A percentile compares a stretch with the other conserved stretches of the same genome.
Conservation (phyloP, 2,888 invertebrate genomes). For the Andrena fulva region DNA sequence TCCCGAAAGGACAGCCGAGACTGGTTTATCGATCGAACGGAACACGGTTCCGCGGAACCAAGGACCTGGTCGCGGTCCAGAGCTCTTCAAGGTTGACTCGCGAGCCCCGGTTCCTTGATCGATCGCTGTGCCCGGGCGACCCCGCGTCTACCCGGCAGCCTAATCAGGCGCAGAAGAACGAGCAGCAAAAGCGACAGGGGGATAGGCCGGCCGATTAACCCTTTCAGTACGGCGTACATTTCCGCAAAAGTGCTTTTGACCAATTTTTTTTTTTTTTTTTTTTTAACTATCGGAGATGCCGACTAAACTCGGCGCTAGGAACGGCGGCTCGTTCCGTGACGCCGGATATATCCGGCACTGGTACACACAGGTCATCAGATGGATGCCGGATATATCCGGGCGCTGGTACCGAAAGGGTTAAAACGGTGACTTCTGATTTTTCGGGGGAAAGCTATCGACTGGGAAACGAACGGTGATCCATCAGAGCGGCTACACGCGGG, state of each 20-base stretch:
- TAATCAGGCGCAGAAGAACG: neutral
- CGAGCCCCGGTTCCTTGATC: neutral
- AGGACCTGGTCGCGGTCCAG: slow-evolving; percentile 4
- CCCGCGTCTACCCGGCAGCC: neutral
- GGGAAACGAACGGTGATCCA: neutral
- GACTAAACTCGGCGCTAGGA: too few species aligned
- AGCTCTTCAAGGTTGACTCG: neutral
- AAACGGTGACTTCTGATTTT: slow-evolving; percentile 31
- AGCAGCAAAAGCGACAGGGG: neutral
- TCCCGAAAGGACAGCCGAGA: slow-evolving; percentile 49
- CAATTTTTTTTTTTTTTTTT: too few species aligned
- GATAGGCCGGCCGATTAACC: neutral
- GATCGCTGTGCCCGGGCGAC: neutral
- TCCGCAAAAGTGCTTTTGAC: too few species aligned
- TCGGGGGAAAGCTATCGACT: neutral
- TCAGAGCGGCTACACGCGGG: neutral
- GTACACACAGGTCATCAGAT: too few species aligned
- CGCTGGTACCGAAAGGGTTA: too few species aligned
- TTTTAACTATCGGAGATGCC: too few species aligned
- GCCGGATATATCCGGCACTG: too few species aligned
- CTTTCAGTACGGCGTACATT: too few species aligned
- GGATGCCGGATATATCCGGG: too few species aligned
- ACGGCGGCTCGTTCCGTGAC: too few species aligned
- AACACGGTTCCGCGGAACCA: slow-evolving; percentile 28
- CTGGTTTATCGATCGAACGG: slow-evolving; percentile 37